Evolutionary conservation across 1,140 invertebrate genomes (phyloP).

Genomic region (Trichonephila clavata): DNA sequence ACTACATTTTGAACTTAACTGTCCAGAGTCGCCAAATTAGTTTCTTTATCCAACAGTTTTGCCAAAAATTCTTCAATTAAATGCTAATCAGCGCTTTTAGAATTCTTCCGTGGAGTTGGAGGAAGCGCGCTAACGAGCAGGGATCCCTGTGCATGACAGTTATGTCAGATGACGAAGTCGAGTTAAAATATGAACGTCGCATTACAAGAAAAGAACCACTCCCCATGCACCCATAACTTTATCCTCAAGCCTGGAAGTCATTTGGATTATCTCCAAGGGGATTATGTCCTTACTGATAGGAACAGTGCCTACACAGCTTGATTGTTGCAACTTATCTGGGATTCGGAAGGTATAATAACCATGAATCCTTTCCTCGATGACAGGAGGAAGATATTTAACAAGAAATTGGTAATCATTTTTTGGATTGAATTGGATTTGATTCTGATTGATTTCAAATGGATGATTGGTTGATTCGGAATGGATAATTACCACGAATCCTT

Average conservation of each 20-base stretch:
- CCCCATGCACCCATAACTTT: background rate
- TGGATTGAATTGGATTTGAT: too few species aligned
- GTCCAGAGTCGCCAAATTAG: too few species aligned
- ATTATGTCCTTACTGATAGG: background rate
- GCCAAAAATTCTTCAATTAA: too few species aligned
- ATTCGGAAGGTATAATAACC: background rate
- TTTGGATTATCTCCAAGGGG: slow-evolving; percentile 36
- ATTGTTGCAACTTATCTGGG: background rate
- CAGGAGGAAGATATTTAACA: too few species aligned
- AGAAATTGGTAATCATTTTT: too few species aligned
- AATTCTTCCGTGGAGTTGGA: too few species aligned
- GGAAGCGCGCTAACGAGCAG: slow-evolving; percentile 9
- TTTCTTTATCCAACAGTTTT: too few species aligned
- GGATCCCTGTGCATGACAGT: background rate
- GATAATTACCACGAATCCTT: too few species aligned
- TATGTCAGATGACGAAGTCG: slow-evolving; percentile 4
- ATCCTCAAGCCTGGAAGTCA: slow-evolving; percentile 2
- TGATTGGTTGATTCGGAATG: too few species aligned
- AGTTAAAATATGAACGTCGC: background rate
- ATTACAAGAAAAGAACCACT: background rate
- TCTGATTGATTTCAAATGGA: too few species aligned
- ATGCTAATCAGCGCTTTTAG: too few species aligned
- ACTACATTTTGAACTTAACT: too few species aligned
- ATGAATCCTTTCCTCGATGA: background rate
- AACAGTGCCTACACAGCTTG: background rate